Conservation (phyloP, 1,140 invertebrate species). For the Coptotermes formosanus region DNA sequence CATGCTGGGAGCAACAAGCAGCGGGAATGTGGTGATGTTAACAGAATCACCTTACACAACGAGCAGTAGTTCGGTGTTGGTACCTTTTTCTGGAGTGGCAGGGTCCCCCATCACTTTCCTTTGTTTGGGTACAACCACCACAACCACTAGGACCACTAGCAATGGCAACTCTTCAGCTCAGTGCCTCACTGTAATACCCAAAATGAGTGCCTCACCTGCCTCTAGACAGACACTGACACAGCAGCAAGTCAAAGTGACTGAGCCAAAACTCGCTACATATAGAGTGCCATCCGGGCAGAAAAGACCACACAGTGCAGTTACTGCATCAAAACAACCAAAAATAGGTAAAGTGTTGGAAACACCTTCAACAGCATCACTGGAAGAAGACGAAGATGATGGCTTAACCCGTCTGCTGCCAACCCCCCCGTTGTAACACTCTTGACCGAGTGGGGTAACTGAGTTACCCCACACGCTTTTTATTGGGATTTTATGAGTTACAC, state of each 20-base stretch:
- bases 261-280: conserved; percentile 38
- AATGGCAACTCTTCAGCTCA: conserved; percentile 19
- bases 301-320: not conserved
- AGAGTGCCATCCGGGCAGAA: conserved; percentile 19
- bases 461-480: too few species aligned
- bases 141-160: not conserved
- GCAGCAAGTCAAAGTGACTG: conserved; percentile 50
- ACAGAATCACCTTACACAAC: conserved; percentile 38
- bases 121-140: conserved; percentile 28
- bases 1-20: conserved; percentile 36
- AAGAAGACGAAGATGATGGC: conserved; percentile 36
- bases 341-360: conserved; percentile 36
- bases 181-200: conserved; percentile 31
- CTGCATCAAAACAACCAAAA: not conserved
- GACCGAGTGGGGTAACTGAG: too few species aligned
- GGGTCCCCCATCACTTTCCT: conserved; percentile 30
- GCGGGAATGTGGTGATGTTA: conserved; percentile 40
- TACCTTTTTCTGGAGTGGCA: conserved; percentile 31
- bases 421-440: too few species aligned
- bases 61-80: conserved; percentile 36
- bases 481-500: too few species aligned
- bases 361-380: conserved; percentile 37
- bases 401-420: too few species aligned
- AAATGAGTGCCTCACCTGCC: conserved; percentile 23
- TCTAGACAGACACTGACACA: conserved; percentile 42